phyloP scores from a whole-genome alignment of 2,113 vertebrate genomes.

The Proterorhinus semilunaris region DNA sequence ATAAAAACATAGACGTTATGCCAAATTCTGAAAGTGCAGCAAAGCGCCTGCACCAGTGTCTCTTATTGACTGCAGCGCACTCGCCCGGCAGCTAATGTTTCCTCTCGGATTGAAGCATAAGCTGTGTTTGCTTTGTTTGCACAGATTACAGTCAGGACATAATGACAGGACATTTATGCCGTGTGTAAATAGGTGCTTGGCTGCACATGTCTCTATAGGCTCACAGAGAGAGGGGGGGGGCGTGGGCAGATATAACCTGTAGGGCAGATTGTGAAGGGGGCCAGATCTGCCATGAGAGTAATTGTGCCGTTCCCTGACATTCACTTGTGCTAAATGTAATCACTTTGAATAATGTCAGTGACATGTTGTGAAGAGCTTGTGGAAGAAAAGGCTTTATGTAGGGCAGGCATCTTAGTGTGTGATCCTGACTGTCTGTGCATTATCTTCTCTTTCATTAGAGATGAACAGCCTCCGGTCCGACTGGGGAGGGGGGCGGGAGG shows the following conservation, averaged over 20 bases:
- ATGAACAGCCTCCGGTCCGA: constrained; percentile 84
- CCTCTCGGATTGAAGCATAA: constrained; percentile 63
- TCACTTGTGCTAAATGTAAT: constrained; percentile 74
- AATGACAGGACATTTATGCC: constrained; percentile 45
- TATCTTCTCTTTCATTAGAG: constrained; percentile 84
- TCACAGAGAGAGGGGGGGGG: constrained; percentile 18
- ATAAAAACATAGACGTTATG: constrained; percentile 1
- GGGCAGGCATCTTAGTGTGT: constrained; percentile 74
- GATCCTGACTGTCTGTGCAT: constrained; percentile 73
- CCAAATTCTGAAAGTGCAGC: constrained; percentile 9
- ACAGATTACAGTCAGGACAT: constrained; percentile 27
- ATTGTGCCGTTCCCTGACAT: constrained; percentile 63
- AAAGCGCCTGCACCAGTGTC: constrained; percentile 1
- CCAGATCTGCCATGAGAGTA: constrained; percentile 68
- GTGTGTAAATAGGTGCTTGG: constrained; percentile 16
- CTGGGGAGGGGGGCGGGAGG: constrained; percentile 51
- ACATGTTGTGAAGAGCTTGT: constrained; percentile 70
- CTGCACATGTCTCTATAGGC: background rate
- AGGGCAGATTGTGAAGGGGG: constrained; percentile 65
- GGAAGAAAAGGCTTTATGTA: constrained; percentile 70
- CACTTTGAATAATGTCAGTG: constrained; percentile 76
- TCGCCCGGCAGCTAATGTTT: constrained; percentile 51
- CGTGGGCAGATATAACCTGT: constrained; percentile 45
- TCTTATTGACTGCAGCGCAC: constrained; percentile 33
- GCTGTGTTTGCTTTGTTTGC: constrained; percentile 58